Evolutionary conservation across 2,113 vertebrate species (phyloP), one percentile per base, ranked within the genome.

Genomic region (Typhlomys cinereus): DNA sequence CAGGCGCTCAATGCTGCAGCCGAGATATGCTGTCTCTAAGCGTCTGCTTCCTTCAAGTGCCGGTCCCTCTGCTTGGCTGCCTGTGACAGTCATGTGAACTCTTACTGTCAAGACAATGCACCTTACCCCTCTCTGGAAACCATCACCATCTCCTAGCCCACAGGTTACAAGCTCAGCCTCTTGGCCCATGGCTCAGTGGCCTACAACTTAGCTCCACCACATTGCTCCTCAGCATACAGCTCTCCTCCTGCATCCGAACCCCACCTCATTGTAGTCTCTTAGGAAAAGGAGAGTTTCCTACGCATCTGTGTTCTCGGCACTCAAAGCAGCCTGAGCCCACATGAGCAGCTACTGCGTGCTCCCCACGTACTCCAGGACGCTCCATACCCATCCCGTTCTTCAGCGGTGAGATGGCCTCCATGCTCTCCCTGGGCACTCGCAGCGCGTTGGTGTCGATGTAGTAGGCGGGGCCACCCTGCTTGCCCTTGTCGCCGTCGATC

Each of bases 401-500:
- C 48, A 99, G 98, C 0, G 99, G 99, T 85, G 99, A 99, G 98
- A 99, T 99, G 94, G 99, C 99, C 96, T 99, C 99, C 98, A 99
- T 99, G 94, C 98, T 99, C 96, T 99, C 99, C 87, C 99, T 98
- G 6, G 99, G 99, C 76, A 99, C 99, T 85, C 99, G 98, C 90
- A 99, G 98, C 89, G 99, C 99, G 96, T 99, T 99, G 90, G 99
- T 99, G 92, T 99, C 99, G 87, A 99, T 99, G 96, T 98, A 99
- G 92, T 99, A 99, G 12, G 98, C 99, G 0, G 99, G 99, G 12
- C 99, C 98, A 0, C 99, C 99, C 96, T 99, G 98, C 97, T 99
- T 99, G 98, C 98, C 96, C 97, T 99, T 99, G 88, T 99, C 99
- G 1, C 99, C 99, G 59, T 99, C 99, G 1, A 99, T 99, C 95